phyloP scores from a whole-genome alignment of 2,888 invertebrate genomes.

The Philopedon plagiatum region DNA sequence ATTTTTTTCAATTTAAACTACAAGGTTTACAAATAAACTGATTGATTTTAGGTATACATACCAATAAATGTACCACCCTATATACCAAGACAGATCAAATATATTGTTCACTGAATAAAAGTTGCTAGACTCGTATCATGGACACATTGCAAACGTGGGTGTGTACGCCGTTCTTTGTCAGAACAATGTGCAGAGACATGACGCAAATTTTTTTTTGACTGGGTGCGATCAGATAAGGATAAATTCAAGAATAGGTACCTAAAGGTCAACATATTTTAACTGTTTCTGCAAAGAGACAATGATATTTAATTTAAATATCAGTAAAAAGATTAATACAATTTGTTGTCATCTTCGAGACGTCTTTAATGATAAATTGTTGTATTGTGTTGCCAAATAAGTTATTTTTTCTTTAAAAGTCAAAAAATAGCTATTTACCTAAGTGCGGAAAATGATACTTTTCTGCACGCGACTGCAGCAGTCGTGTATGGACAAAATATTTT shows the following conservation, averaged over 20 bases:
- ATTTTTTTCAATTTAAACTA: too few relatives aligned
- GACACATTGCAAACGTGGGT: constrained; percentile 30
- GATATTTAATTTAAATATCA: not conserved
- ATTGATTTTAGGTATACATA: too few relatives aligned
- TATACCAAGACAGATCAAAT: constrained; percentile 9
- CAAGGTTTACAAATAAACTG: too few relatives aligned
- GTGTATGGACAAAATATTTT: too few relatives aligned
- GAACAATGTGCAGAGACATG: constrained; percentile 17
- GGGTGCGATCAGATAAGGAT: constrained; percentile 14
- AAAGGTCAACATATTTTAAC: not conserved
- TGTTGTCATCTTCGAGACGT: not conserved
- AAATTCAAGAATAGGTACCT: not conserved
- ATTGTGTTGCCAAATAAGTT: too few relatives aligned
- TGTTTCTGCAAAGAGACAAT: not conserved
- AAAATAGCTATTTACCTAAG: too few relatives aligned
- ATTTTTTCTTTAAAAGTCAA: too few relatives aligned
- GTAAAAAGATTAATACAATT: not conserved
- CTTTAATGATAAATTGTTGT: too few relatives aligned
- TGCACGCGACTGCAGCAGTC: too few relatives aligned
- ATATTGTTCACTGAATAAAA: constrained; percentile 20
- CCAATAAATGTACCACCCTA: constrained; percentile 8
- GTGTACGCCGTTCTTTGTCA: constrained; percentile 16
- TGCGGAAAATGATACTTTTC: too few relatives aligned
- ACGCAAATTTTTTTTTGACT: constrained; percentile 4
- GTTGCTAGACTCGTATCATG: constrained; percentile 23